Percentiles rank a stretch among this genome's conserved stretches.
phyloP scores from a whole-genome alignment of 1,140 invertebrate genomes.

The Arion vulgaris region DNA sequence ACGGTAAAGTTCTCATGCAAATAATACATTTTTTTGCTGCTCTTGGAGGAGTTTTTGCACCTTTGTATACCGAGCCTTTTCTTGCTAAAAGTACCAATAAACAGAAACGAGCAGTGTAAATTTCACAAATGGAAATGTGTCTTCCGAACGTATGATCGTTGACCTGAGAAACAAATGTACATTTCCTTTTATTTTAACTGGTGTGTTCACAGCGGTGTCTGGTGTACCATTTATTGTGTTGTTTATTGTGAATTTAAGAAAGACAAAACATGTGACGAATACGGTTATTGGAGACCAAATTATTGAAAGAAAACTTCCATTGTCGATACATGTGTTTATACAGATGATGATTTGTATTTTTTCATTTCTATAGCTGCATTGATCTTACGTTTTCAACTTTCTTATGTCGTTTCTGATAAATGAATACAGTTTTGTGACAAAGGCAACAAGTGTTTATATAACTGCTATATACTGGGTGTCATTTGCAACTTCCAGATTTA shows the following conservation, averaged over 20 bases:
- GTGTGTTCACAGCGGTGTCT: conserved; percentile 22
- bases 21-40: too few species aligned
- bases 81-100: too few species aligned
- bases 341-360: conserved; percentile 3
- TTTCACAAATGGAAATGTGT: too few species aligned
- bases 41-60: too few species aligned
- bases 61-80: too few species aligned
- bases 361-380: conserved; percentile 46
- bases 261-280: background rate
- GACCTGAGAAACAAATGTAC: conserved; percentile 9
- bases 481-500: conserved; percentile 21
- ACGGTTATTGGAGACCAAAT: background rate
- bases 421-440: background rate
- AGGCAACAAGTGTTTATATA: conserved; percentile 8
- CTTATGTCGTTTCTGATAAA: conserved; percentile 49
- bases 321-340: conserved; percentile 31
- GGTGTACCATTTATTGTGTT: conserved; percentile 23
- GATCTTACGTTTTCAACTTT: conserved; percentile 51
- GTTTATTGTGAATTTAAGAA: background rate
- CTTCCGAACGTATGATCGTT: background rate
- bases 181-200: conserved; percentile 38
- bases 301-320: conserved; percentile 24
- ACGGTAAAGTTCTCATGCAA: too few species aligned
- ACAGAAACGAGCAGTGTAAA: too few species aligned
- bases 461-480: conserved; percentile 15